These are phyloP conservation scores for Remorina albescens DNA, from an alignment of 2,797 vertebrate genomes.

Conservation along the genomic window DNA sequence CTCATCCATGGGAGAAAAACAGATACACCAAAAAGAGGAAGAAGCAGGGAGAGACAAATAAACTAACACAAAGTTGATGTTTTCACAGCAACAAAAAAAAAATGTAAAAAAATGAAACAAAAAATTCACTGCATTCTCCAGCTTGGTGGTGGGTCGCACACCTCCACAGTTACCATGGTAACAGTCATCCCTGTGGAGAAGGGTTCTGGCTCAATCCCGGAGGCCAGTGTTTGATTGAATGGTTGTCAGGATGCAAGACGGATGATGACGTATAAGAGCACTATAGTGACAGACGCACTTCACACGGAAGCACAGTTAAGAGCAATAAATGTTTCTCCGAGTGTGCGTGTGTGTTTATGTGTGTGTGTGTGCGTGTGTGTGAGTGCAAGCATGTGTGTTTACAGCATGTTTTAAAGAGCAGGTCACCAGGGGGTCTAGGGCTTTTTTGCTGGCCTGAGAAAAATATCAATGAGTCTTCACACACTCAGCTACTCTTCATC, in stretches of 20 bases:
- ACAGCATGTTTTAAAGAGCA: conserved; percentile 36
- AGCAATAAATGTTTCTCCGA: conserved; percentile 43
- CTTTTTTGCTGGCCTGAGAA: conserved; percentile 60
- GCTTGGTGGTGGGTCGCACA: conserved; percentile 66
- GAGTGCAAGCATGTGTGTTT: not conserved
- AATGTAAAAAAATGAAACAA: conserved; percentile 19
- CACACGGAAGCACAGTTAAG: conserved; percentile 58
- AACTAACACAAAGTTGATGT: conserved; percentile 56
- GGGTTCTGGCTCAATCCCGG: conserved; percentile 66
- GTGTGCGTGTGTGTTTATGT: not conserved
- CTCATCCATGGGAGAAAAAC: conserved; percentile 9
- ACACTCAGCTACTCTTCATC: conserved; percentile 17
- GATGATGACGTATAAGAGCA: conserved; percentile 68
- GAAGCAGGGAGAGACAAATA: conserved; percentile 14
- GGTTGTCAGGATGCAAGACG: conserved; percentile 72
- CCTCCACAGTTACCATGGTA: conserved; percentile 76
- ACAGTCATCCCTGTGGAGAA: conserved; percentile 67
- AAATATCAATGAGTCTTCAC: conserved; percentile 62
- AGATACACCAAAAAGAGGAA: conserved; percentile 5
- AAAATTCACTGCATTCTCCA: conserved; percentile 49
- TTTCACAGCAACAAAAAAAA: conserved; percentile 27
- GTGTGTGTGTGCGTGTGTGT: not conserved
- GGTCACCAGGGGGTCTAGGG: conserved; percentile 48
- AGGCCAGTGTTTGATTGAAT: conserved; percentile 78
- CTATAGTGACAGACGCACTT: conserved; percentile 60